Percentiles rank a stretch among this genome's conserved stretches.
Conservation (phyloP, 2,113 vertebrate species). For the Delphinapterus leucas region DNA sequence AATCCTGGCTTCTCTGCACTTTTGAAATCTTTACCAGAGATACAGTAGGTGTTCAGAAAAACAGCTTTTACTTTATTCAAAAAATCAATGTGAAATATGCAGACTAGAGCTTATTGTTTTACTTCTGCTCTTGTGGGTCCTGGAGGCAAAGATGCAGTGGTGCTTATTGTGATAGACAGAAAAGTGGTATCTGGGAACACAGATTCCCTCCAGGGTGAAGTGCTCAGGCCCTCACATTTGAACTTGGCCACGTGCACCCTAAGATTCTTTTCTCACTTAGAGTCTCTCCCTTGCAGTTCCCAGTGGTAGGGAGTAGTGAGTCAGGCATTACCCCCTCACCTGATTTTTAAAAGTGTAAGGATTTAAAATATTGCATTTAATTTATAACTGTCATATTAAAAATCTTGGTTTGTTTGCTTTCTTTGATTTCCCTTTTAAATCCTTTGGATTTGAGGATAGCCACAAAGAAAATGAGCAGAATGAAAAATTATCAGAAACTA, state of each 20-base stretch:
- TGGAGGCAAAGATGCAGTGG: background rate
- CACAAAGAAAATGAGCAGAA: slow-evolving; percentile 15
- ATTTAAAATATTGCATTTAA: background rate
- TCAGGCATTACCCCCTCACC: background rate
- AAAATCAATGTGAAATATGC: background rate
- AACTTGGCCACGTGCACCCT: background rate
- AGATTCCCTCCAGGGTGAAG: background rate
- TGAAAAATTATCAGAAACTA: background rate
- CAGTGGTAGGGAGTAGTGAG: background rate
- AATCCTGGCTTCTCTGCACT: background rate
- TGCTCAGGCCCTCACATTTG: background rate
- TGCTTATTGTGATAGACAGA: background rate
- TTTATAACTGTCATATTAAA: background rate
- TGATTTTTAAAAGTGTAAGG: background rate
- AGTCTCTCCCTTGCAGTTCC: background rate
- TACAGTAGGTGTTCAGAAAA: background rate
- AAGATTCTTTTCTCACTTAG: background rate
- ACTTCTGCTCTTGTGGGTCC: background rate
- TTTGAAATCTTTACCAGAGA: background rate
- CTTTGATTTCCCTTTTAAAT: background rate
- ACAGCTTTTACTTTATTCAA: background rate
- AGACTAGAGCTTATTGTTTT: background rate
- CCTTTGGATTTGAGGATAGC: background rate
- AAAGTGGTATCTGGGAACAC: background rate
- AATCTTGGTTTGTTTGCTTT: background rate